A percentile compares a stretch with the other conserved stretches of the same genome.
These are phyloP conservation scores for Cynopterus brachyotis DNA, from an alignment of 2,113 vertebrate genomes.

Conservation along the genomic window DNA sequence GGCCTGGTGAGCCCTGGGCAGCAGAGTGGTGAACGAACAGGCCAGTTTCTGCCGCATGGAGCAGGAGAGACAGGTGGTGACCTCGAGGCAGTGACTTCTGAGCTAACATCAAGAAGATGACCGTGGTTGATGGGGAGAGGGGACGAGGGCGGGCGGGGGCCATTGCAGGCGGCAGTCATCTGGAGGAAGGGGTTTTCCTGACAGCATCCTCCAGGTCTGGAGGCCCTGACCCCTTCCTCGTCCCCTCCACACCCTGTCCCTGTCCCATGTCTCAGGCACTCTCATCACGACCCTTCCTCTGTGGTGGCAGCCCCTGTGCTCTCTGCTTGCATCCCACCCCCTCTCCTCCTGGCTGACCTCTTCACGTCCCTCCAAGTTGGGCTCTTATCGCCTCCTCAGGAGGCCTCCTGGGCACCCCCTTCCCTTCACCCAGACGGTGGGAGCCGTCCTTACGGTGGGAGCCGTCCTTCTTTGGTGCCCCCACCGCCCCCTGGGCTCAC, in stretches of 20 bases:
- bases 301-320: background rate
- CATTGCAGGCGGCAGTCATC: too few relatives aligned
- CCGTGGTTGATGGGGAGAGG: fast-evolving
- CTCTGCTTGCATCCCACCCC: background rate
- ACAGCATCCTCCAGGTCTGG: background rate
- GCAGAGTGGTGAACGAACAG: background rate
- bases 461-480: background rate
- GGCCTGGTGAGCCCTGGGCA: background rate
- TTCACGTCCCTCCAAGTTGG: background rate
- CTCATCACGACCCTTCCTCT: too few relatives aligned
- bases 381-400: fast-evolving
- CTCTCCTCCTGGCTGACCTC: background rate
- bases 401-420: background rate
- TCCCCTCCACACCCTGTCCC: fast-evolving
- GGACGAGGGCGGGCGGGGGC: too few relatives aligned
- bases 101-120: background rate
- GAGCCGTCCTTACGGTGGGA: background rate
- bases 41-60: background rate
- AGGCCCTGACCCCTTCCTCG: background rate
- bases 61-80: background rate
- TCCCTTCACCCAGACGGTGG: fast-evolving
- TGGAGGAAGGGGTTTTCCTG: background rate
- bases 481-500: fast-evolving
- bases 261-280: background rate
- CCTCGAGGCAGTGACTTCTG: background rate